phyloP scores from a whole-genome alignment of 2,113 vertebrate species.

The Notothenia coriiceps region DNA sequence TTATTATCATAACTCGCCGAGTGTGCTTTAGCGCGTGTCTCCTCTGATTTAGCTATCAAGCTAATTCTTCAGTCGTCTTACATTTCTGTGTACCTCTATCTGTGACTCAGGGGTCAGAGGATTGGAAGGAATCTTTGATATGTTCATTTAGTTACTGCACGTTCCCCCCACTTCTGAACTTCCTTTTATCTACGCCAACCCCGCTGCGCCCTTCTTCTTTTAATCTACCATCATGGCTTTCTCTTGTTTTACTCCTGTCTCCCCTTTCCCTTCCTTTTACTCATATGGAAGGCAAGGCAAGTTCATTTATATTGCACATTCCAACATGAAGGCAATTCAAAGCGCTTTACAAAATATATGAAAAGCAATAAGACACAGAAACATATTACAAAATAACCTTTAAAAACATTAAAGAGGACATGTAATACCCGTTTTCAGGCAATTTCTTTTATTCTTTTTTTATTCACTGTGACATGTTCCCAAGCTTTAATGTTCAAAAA shows the following conservation, averaged over 20 bases:
- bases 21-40: constrained; percentile 51
- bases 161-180: constrained; percentile 5
- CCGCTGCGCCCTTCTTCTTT: constrained; percentile 20
- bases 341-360: too few relatives aligned
- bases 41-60: constrained; percentile 47
- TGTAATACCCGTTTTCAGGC: too few relatives aligned
- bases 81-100: constrained; percentile 29
- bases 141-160: constrained; percentile 13
- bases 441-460: too few relatives aligned
- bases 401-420: too few relatives aligned
- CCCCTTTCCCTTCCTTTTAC: constrained; percentile 20
- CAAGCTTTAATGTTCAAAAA: too few relatives aligned
- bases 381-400: too few relatives aligned
- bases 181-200: constrained; percentile 35
- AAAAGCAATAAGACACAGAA: too few relatives aligned
- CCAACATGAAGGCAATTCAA: too few relatives aligned
- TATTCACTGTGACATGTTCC: too few relatives aligned
- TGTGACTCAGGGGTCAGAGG: constrained; percentile 34
- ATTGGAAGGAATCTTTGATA: constrained; percentile 40
- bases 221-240: constrained; percentile 55
- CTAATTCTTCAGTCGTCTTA: constrained; percentile 37
- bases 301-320: too few relatives aligned
- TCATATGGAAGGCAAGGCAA: neutral
- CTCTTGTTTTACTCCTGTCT: constrained; percentile 6
- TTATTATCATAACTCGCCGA: constrained; percentile 59